These are phyloP conservation scores for Blastomussa wellsi DNA, from an alignment of 92 coral and sea anemone genomes.

Conservation along the genomic window DNA sequence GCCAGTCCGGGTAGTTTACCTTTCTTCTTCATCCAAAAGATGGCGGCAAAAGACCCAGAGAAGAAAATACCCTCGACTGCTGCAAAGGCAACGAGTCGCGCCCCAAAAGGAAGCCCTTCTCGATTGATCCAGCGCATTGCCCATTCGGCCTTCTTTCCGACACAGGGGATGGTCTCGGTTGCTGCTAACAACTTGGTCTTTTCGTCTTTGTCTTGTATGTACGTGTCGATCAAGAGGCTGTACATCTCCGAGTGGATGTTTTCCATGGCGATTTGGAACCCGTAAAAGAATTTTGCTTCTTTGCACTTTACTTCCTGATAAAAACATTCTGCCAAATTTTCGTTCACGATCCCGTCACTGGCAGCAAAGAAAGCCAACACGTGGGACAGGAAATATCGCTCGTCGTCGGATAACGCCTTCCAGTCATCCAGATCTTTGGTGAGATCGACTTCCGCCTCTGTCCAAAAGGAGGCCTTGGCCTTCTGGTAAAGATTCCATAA, in stretches of 20 bases:
- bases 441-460: background rate
- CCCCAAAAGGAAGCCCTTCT: background rate
- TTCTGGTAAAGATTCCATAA: background rate
- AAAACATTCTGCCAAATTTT: background rate
- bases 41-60: constrained; percentile 8
- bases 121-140: background rate
- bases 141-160: background rate
- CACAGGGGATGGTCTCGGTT: background rate
- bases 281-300: background rate
- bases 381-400: background rate
- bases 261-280: background rate
- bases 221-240: background rate
- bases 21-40: background rate
- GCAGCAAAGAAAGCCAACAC: background rate
- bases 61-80: constrained; percentile 1
- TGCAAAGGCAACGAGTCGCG: background rate
- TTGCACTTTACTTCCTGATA: background rate
- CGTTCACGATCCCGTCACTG: background rate
- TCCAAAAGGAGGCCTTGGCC: background rate
- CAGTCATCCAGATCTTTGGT: background rate
- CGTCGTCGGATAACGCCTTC: background rate
- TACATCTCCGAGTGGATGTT: constrained; percentile 4
- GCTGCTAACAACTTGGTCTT: background rate
- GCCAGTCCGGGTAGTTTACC: background rate
- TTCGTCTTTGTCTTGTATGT: background rate